Evolutionary conservation across 30 jellyfish, hydroid and myxozoan species (phyloP), one percentile per base, ranked within the genome.

Genomic region (Aurelia aurita): DNA sequence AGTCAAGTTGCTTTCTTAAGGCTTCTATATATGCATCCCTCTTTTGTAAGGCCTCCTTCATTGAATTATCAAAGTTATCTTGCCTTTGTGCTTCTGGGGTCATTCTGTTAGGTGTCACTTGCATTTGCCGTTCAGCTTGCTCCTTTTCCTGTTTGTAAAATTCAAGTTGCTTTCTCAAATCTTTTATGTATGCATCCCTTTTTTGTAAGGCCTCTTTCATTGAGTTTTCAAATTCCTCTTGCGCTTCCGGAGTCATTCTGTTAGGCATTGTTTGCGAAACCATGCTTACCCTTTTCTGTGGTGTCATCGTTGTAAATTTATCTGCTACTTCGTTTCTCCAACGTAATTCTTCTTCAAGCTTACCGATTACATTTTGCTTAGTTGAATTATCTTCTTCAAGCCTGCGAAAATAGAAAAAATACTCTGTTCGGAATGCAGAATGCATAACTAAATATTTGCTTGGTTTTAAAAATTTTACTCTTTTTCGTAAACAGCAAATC

Each of bases 1-100:
- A 76, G 44, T 89, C 97, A 21, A 89, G 86, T 69, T 89, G 90
- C 27, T 89, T 84, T 35, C 71, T 69, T 78, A 87, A 49, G n/a
- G 89, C 83, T 1, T 76, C 91, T 46, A 87, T 87, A 34, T 69
- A 58, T 1, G 67, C 78, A 54, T 89, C 90, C 31, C 87, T 46
- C 60, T 74, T 67, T 64, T 68, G 90, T n/a, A 87, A 9, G 0
- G 87, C 88, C 58, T 87, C 90, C 23, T 45, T 79, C 63, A 61
- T 46, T 10, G 80, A 18, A 13, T 25, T 72, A n/a, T 77, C 89
- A 1, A 21, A 57, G 8, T 34, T 70, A 0, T 15, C 44, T 31
- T 23, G 47, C 3, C 72, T 18, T 3, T 65, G 54, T 18, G 61
- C 57, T 22, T 53, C 75, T 0, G 74, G 51, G 21, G 39, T 11